Evolutionary conservation across 1,140 invertebrate genomes (phyloP).

Genomic region (Zaprionus capensis): DNA sequence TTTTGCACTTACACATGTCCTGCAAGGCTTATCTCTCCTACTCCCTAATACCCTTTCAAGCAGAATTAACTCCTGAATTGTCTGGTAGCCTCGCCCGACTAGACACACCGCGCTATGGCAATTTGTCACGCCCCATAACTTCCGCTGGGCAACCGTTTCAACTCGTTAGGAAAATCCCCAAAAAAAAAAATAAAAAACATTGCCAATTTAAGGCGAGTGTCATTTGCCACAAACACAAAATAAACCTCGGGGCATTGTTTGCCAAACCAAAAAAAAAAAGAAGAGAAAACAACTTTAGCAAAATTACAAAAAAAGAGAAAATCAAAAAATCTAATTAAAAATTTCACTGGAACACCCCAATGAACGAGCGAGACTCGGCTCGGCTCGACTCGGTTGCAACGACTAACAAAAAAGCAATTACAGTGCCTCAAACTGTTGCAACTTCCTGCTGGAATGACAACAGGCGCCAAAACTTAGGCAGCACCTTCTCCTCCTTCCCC

Average conservation of each 20-base stretch:
- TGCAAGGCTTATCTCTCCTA: neutral
- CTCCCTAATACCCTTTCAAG: neutral
- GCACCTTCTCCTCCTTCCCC: neutral
- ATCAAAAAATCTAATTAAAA: slow-evolving; percentile 80
- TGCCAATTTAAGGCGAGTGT: slow-evolving; percentile 70
- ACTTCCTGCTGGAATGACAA: slow-evolving; percentile 79
- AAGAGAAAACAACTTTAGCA: slow-evolving; percentile 28
- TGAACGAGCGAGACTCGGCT: neutral
- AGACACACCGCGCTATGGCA: slow-evolving; percentile 19
- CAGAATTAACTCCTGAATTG: slow-evolving; percentile 23
- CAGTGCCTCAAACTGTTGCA: slow-evolving; percentile 81
- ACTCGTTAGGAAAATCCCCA: slow-evolving; percentile 66
- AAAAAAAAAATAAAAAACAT: slow-evolving; percentile 3
- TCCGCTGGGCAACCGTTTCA: slow-evolving; percentile 48
- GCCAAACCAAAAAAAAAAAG: neutral
- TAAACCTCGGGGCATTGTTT: slow-evolving; percentile 57
- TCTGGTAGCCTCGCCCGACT: neutral
- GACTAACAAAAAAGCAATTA: slow-evolving; percentile 81
- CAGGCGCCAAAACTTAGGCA: slow-evolving; percentile 71
- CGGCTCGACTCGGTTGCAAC: slow-evolving; percentile 21
- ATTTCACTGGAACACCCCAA: slow-evolving; percentile 57
- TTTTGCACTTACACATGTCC: slow-evolving; percentile 7
- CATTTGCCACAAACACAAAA: slow-evolving; percentile 65
- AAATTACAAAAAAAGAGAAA: slow-evolving; percentile 54
- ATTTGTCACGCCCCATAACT: slow-evolving; percentile 73